Percentiles rank a stretch among this genome's conserved stretches.
phyloP scores from a whole-genome alignment of 2,797 vertebrate species.

The Scolopax bukidnonensis region DNA sequence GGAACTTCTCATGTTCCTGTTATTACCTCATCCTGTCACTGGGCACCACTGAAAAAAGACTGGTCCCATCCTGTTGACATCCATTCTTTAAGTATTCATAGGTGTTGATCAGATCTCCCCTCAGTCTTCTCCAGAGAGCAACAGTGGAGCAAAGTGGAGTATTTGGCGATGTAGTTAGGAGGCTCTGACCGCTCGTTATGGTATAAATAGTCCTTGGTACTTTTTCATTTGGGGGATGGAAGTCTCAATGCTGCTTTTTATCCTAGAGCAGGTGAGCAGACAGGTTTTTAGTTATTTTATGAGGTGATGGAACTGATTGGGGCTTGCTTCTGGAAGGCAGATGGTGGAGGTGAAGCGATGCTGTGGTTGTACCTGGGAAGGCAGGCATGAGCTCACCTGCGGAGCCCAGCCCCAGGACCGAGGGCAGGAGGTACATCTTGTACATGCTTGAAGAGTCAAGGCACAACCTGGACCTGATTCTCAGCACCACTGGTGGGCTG shows the following conservation, averaged over 20 bases:
- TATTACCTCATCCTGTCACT: too few relatives aligned
- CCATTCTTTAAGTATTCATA: too few relatives aligned
- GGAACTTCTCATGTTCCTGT: too few relatives aligned
- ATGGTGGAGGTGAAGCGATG: neutral
- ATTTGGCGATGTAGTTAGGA: neutral
- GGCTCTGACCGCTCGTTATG: neutral
- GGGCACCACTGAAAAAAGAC: too few relatives aligned
- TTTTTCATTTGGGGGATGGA: neutral
- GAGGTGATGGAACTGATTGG: neutral
- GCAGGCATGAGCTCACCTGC: accelerated
- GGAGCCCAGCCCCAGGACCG: accelerated
- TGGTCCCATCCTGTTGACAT: too few relatives aligned
- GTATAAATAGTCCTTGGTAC: neutral
- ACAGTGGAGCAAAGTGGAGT: accelerated
- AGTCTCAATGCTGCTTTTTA: neutral
- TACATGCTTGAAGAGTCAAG: accelerated
- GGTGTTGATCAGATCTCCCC: too few relatives aligned
- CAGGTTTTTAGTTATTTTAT: neutral
- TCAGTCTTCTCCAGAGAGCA: too few relatives aligned
- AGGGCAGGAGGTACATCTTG: neutral
- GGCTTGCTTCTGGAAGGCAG: neutral
- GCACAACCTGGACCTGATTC: neutral
- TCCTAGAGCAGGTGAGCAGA: neutral
- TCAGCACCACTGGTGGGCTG: neutral
- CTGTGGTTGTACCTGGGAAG: neutral